These are phyloP conservation scores for Drosophila testacea DNA, from an alignment of 2,888 invertebrate species.

Conservation along the genomic window DNA sequence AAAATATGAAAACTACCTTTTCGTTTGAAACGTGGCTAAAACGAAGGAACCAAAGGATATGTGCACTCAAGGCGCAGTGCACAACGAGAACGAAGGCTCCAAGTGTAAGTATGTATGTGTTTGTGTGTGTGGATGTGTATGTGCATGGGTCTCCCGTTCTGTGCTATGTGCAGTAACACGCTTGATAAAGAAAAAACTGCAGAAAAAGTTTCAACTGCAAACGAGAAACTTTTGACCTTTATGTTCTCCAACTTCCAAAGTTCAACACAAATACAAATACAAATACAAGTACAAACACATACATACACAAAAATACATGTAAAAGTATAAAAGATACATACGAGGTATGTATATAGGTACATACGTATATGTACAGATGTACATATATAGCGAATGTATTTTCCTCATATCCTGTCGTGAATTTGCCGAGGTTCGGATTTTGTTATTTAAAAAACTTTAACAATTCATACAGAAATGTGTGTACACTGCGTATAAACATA, in stretches of 20 bases:
- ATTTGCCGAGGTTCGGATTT: constrained; percentile 51
- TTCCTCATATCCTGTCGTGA: constrained; percentile 62
- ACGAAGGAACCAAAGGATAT: constrained; percentile 54
- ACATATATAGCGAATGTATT: constrained; percentile 33
- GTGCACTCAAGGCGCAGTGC: constrained; percentile 64
- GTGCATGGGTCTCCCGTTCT: constrained; percentile 29
- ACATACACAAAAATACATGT: constrained; percentile 7
- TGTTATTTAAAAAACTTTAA: constrained; percentile 59
- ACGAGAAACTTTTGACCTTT: constrained; percentile 81
- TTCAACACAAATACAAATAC: constrained; percentile 31
- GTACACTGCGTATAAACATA: not conserved
- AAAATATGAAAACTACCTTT: constrained; percentile 81
- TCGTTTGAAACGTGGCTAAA: constrained; percentile 39
- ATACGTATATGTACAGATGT: not conserved
- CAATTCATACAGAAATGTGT: constrained; percentile 24
- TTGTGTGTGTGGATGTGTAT: constrained; percentile 20
- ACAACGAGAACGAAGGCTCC: constrained; percentile 41
- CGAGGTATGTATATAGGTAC: constrained; percentile 3
- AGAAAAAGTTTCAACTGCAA: constrained; percentile 73
- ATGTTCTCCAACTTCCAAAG: constrained; percentile 54
- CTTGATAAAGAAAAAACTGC: constrained; percentile 73
- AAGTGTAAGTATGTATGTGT: constrained; percentile 8
- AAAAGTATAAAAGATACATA: constrained; percentile 13
- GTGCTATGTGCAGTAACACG: constrained; percentile 60
- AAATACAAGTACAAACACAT: constrained; percentile 17